Percentiles rank a stretch among this genome's conserved stretches.
These are phyloP conservation scores for Monomorium pharaonis DNA, from an alignment of 1,140 invertebrate species.

Conservation along the genomic window DNA sequence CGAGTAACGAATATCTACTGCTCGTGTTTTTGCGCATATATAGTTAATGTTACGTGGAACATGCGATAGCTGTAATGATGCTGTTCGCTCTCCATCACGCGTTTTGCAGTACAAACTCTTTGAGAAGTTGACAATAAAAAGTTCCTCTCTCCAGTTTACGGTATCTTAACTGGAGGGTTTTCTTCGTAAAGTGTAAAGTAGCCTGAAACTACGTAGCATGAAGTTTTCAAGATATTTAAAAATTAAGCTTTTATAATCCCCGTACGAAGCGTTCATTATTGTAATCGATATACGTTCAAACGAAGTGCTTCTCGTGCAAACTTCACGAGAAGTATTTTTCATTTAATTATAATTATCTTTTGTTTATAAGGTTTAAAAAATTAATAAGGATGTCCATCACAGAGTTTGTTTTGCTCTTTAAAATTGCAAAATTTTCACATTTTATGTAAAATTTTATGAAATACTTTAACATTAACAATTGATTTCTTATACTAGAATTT, in stretches of 20 bases:
- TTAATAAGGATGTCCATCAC: not conserved
- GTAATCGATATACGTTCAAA: constrained; percentile 7
- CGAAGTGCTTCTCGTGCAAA: constrained; percentile 3
- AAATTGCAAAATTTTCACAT: not conserved
- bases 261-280: constrained; percentile 17
- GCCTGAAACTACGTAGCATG: constrained; percentile 18
- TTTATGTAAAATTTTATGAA: not conserved
- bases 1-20: not conserved
- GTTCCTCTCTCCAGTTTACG: not conserved
- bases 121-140: not conserved
- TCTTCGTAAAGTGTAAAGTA: constrained; percentile 22
- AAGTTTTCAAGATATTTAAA: constrained; percentile 21
- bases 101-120: constrained; percentile 2
- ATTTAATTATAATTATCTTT: not conserved
- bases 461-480: not conserved
- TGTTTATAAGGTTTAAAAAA: not conserved
- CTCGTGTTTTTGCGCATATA: not conserved
- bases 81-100: no score
- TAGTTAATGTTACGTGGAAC: not conserved
- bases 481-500: not conserved
- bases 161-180: not conserved
- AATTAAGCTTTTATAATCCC: constrained; percentile 15
- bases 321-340: not conserved
- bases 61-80: not conserved
- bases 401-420: not conserved